A percentile compares a stretch with the other conserved stretches of the same genome.
These are phyloP conservation scores for Habrosyne pyritoides DNA, from an alignment of 2,888 invertebrate species.

Conservation along the genomic window DNA sequence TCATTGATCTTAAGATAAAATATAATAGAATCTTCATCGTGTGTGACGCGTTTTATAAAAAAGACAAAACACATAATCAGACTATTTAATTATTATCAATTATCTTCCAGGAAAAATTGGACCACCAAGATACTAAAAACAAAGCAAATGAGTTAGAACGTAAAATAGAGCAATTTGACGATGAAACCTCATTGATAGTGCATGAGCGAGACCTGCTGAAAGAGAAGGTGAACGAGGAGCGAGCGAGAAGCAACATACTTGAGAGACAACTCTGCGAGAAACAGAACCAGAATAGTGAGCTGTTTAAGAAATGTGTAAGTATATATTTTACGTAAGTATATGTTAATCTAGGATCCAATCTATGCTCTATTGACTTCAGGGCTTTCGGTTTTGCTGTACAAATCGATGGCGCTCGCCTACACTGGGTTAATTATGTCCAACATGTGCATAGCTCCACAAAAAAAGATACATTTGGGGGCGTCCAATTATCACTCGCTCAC, in stretches of 20 bases:
- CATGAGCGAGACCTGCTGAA: constrained; percentile 66
- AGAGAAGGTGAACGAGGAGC: constrained; percentile 68
- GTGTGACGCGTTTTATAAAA: too few species aligned
- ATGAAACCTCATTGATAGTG: constrained; percentile 43
- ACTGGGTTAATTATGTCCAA: too few species aligned
- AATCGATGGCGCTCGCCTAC: too few species aligned
- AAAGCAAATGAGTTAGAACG: constrained; percentile 46
- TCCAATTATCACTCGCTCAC: too few species aligned
- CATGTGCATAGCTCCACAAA: too few species aligned
- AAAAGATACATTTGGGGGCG: too few species aligned
- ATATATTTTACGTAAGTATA: neutral
- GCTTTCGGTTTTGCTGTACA: too few species aligned
- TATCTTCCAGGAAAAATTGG: constrained; percentile 58
- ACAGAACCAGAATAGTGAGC: constrained; percentile 77
- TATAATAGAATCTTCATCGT: too few species aligned
- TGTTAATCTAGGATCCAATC: too few species aligned
- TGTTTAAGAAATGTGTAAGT: constrained; percentile 84
- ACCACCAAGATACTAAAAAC: constrained; percentile 55
- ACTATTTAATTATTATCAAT: constrained; percentile 7
- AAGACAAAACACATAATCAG: too few species aligned
- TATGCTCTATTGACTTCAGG: too few species aligned
- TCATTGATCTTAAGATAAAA: too few species aligned
- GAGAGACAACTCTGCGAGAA: constrained; percentile 82
- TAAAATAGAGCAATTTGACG: constrained; percentile 51
- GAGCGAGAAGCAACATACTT: constrained; percentile 62